Percentiles rank a stretch among this genome's conserved stretches.
Evolutionary conservation across 2,888 invertebrate genomes (phyloP).

Genomic region (Cosmia pyralina): DNA sequence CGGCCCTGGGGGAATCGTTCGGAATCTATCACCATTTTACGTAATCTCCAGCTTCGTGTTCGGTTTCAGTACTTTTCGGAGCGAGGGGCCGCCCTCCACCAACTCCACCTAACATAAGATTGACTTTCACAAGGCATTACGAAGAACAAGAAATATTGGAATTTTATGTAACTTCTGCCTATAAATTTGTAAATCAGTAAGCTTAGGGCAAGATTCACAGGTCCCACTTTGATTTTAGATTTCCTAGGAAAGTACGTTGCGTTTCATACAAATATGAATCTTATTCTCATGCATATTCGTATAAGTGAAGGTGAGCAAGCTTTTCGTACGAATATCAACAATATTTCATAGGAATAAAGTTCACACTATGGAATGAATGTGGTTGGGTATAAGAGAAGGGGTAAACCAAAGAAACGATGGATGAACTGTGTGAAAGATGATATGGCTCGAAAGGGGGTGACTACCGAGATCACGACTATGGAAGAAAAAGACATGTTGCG

Average conservation of each 20-base stretch:
- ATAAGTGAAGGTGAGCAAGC: too few species aligned
- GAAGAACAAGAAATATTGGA: slow-evolving; percentile 34
- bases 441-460: too few species aligned
- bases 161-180: slow-evolving; percentile 41
- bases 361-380: too few species aligned
- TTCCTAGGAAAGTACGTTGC: neutral
- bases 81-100: slow-evolving; percentile 45
- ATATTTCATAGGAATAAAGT: too few species aligned
- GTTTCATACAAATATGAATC: neutral
- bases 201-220: neutral
- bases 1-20: slow-evolving; percentile 54
- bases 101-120: slow-evolving; percentile 49
- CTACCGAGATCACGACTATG: too few species aligned
- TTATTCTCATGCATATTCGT: neutral
- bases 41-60: slow-evolving; percentile 54
- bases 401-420: too few species aligned
- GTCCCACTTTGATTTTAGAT: neutral
- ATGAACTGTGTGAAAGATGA: too few species aligned
- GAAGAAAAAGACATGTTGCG: too few species aligned
- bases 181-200: slow-evolving; percentile 22
- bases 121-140: slow-evolving; percentile 58
- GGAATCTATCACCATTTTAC: slow-evolving; percentile 65
- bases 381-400: too few species aligned
- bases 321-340: too few species aligned
- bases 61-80: slow-evolving; percentile 46